phyloP scores from a whole-genome alignment of 2,888 invertebrate genomes.

The Linnaemya vulpina region DNA sequence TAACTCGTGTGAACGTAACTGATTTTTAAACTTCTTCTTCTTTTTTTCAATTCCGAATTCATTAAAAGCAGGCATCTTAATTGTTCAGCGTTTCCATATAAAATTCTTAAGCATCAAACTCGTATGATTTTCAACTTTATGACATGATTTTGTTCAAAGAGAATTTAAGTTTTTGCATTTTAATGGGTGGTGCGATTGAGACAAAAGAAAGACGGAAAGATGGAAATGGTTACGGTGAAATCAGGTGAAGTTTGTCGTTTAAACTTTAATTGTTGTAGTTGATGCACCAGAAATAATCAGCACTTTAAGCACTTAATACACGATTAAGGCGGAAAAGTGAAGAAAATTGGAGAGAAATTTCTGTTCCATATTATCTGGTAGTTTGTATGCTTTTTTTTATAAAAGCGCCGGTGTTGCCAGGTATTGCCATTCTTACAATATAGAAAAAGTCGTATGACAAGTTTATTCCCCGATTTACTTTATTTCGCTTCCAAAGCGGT shows the following conservation, averaged over 20 bases:
- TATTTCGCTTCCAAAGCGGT: too few relatives aligned
- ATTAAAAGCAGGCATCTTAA: constrained; percentile 18
- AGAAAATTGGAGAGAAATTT: too few relatives aligned
- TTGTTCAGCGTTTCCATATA: constrained; percentile 10
- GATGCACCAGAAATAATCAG: neutral
- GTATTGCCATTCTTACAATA: too few relatives aligned
- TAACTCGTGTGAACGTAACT: constrained; percentile 66
- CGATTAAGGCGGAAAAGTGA: neutral
- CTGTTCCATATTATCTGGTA: too few relatives aligned
- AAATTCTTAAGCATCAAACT: constrained; percentile 33
- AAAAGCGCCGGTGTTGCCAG: too few relatives aligned
- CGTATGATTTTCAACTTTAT: constrained; percentile 30
- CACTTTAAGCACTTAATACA: neutral
- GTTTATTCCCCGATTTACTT: too few relatives aligned
- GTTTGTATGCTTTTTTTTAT: too few relatives aligned
- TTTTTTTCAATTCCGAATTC: constrained; percentile 25
- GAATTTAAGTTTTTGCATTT: constrained; percentile 32
- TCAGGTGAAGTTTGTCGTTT: constrained; percentile 45
- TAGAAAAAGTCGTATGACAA: too few relatives aligned
- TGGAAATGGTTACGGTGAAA: constrained; percentile 62
- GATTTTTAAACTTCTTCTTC: constrained; percentile 53
- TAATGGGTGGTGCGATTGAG: neutral
- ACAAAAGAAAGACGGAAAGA: neutral
- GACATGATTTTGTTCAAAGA: constrained; percentile 49
- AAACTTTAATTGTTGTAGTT: constrained; percentile 12